A percentile compares a stretch with the other conserved stretches of the same genome.
These are phyloP conservation scores for Mastomys coucha DNA, from an alignment of 2,113 vertebrate genomes.

Conservation along the genomic window DNA sequence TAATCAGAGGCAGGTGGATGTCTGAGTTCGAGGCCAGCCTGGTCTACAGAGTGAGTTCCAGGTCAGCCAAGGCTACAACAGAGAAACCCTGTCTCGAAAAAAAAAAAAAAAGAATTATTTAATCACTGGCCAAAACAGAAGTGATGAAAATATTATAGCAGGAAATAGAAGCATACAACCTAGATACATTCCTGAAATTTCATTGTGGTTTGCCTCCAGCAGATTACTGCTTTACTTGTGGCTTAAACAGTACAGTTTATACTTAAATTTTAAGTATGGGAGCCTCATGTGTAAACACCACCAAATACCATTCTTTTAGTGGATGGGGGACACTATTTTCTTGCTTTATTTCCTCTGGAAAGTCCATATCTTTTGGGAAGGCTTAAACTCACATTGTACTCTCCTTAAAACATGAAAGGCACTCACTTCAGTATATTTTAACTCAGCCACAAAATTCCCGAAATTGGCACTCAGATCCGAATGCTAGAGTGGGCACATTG, in stretches of 20 bases:
- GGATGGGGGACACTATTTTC: constrained; percentile 68
- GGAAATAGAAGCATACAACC: constrained; percentile 77
- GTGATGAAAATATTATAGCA: constrained; percentile 64
- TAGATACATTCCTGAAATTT: constrained; percentile 79
- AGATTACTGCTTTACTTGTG: constrained; percentile 68
- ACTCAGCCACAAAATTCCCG: constrained; percentile 77
- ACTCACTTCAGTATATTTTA: constrained; percentile 77
- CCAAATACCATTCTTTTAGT: constrained; percentile 71
- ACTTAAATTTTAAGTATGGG: constrained; percentile 73
- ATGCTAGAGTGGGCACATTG: neutral
- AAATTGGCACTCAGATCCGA: constrained; percentile 42
- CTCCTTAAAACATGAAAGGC: constrained; percentile 79
- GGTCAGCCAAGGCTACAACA: no score
- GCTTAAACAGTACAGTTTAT: constrained; percentile 82
- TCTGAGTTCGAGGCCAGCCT: no score
- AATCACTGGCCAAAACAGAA: constrained; percentile 74
- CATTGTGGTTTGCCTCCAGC: constrained; percentile 75
- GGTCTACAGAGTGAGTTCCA: no score
- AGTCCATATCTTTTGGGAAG: constrained; percentile 73
- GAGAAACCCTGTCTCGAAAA: no score
- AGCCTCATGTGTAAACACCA: constrained; percentile 76
- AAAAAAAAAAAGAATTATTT: constrained; percentile 68
- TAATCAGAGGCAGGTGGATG: no score
- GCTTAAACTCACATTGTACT: constrained; percentile 72
- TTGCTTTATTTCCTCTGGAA: constrained; percentile 75